Percentiles rank a stretch among this genome's conserved stretches.
phyloP scores from a whole-genome alignment of 2,113 vertebrate species.

The Epinephelus lanceolatus region DNA sequence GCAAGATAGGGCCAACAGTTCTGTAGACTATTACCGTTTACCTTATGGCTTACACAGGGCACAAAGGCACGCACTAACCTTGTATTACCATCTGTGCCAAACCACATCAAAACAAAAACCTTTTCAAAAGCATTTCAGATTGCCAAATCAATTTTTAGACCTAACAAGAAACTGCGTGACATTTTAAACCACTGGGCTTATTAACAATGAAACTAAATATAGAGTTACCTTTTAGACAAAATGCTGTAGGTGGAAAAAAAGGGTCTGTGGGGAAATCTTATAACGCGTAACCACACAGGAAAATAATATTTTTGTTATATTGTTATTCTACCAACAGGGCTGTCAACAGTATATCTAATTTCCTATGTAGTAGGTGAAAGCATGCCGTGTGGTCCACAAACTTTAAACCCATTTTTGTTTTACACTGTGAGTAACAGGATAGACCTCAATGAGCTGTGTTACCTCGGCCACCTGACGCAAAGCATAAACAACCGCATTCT shows the following conservation, averaged over 20 bases:
- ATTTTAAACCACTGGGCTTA: conserved; percentile 43
- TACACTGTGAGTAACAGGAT: conserved; percentile 18
- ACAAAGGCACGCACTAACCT: conserved; percentile 75
- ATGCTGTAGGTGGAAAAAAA: neutral
- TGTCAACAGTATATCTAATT: conserved; percentile 68
- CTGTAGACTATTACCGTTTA: conserved; percentile 84
- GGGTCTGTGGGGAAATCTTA: conserved; percentile 40
- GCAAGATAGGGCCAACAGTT: conserved; percentile 93
- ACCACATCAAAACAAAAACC: conserved; percentile 59
- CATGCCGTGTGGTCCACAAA: conserved; percentile 11
- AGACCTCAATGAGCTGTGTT: conserved; percentile 1
- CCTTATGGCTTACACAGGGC: conserved; percentile 82
- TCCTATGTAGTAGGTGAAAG: conserved; percentile 47
- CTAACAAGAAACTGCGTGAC: conserved; percentile 52
- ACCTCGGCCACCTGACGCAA: conserved; percentile 44
- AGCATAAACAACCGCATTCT: conserved; percentile 85
- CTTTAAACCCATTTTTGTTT: conserved; percentile 20
- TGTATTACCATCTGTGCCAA: conserved; percentile 77
- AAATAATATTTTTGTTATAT: conserved; percentile 65
- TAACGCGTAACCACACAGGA: conserved; percentile 64
- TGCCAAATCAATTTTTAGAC: conserved; percentile 48
- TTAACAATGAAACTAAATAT: conserved; percentile 37
- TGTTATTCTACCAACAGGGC: conserved; percentile 67
- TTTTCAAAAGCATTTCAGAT: conserved; percentile 55
- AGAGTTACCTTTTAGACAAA: conserved; percentile 8